Conservation (phyloP, 35 echinoderm and acorn worm species). For the Chiridota heheva region DNA sequence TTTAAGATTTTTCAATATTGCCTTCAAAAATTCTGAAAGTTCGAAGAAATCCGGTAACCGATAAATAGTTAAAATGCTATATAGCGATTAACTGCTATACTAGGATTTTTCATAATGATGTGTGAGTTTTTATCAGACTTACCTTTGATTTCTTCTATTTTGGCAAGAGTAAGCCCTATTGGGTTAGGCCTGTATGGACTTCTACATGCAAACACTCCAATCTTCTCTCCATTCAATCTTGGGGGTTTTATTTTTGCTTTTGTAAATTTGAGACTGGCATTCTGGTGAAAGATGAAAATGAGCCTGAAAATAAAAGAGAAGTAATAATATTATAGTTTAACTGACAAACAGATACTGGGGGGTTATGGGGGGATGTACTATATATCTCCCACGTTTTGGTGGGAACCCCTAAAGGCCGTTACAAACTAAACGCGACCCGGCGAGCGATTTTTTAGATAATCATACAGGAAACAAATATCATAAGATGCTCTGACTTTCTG, state of each 20-base stretch:
- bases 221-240: slow-evolving; percentile 81
- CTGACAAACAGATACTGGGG: not conserved
- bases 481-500: no score
- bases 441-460: not conserved
- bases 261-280: slow-evolving; percentile 63
- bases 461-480: no score
- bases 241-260: slow-evolving; percentile 98
- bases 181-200: slow-evolving; percentile 97
- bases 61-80: no score
- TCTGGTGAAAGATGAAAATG: slow-evolving; percentile 87
- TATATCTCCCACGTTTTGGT: not conserved
- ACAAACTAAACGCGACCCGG: no score
- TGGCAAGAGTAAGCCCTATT: slow-evolving; percentile 86
- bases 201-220: slow-evolving; percentile 87
- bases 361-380: not conserved
- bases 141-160: slow-evolving; percentile 88
- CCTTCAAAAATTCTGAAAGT: no score
- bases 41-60: no score
- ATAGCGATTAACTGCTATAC: no score
- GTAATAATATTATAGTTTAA: not conserved
- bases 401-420: not conserved
- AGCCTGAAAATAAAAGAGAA: slow-evolving; percentile 56
- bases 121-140: no score
- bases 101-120: no score
- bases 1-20: no score